Conservation (phyloP, 2,888 invertebrate species). For the Drosophila seclusa region DNA sequence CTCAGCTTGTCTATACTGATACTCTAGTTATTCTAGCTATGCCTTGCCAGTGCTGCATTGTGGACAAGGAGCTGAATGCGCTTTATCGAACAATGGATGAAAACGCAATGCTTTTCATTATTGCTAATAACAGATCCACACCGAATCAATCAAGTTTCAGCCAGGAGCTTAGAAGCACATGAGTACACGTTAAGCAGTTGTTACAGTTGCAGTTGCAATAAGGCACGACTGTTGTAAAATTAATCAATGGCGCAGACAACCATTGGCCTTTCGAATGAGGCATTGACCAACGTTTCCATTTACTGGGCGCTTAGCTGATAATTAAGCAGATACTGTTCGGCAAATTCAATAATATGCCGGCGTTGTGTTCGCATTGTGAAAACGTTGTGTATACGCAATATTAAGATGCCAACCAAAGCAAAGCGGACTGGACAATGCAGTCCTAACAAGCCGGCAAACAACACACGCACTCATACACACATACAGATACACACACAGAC, state of each 20-base stretch:
- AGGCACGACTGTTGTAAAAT: constrained; percentile 52
- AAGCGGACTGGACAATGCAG: constrained; percentile 41
- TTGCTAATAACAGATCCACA: constrained; percentile 50
- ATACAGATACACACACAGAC: background rate
- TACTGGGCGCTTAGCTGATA: constrained; percentile 18
- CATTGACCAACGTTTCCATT: constrained; percentile 38
- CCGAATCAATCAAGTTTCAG: constrained; percentile 52
- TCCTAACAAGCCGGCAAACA: constrained; percentile 35
- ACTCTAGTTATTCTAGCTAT: background rate
- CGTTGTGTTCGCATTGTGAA: constrained; percentile 36
- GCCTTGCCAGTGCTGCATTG: background rate
- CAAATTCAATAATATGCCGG: constrained; percentile 45
- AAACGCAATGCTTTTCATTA: constrained; percentile 33
- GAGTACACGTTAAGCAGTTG: constrained; percentile 3
- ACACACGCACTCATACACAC: background rate
- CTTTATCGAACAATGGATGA: background rate
- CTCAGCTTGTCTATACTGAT: background rate
- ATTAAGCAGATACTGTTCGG: constrained; percentile 32
- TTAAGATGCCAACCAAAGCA: constrained; percentile 25
- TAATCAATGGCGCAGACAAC: constrained; percentile 54
- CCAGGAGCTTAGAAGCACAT: constrained; percentile 21
- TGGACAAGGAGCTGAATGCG: background rate
- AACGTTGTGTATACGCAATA: constrained; percentile 59
- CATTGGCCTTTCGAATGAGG: constrained; percentile 50
- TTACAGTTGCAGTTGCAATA: constrained; percentile 12